A percentile compares a stretch with the other conserved stretches of the same genome.
phyloP scores from a whole-genome alignment of 2,113 vertebrate species.

The Etheostoma cragini region DNA sequence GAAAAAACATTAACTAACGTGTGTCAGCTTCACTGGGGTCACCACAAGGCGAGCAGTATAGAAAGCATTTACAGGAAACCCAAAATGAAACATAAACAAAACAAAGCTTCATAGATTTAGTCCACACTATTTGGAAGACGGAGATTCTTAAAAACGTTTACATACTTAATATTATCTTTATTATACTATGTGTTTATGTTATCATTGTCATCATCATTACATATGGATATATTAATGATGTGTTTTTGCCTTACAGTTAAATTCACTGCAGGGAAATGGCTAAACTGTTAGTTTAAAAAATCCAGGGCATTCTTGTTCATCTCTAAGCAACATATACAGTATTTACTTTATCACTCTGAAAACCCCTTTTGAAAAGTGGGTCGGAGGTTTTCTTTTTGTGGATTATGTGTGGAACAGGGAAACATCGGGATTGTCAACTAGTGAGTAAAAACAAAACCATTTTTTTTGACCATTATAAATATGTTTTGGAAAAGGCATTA shows the following conservation, averaged over 20 bases:
- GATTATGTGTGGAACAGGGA: slow-evolving; percentile 48
- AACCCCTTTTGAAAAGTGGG: slow-evolving; percentile 43
- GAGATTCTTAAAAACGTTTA: slow-evolving; percentile 80
- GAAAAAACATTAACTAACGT: slow-evolving; percentile 52
- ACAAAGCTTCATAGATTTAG: slow-evolving; percentile 70
- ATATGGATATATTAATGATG: slow-evolving; percentile 73
- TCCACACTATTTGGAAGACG: slow-evolving; percentile 84
- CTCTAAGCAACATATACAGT: slow-evolving; percentile 51
- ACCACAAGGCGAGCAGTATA: slow-evolving; percentile 71
- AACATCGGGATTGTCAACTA: slow-evolving; percentile 68
- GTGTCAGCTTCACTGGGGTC: slow-evolving; percentile 59
- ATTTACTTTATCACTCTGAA: slow-evolving; percentile 42
- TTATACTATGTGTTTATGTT: slow-evolving; percentile 73
- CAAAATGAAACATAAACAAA: slow-evolving; percentile 54
- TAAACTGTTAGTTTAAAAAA: slow-evolving; percentile 50
- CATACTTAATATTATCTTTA: slow-evolving; percentile 79
- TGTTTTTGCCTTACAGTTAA: slow-evolving; percentile 61
- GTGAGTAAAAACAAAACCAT: slow-evolving; percentile 32
- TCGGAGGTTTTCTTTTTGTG: slow-evolving; percentile 31
- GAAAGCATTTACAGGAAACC: slow-evolving; percentile 76
- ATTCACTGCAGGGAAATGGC: slow-evolving; percentile 57
- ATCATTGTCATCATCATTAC: slow-evolving; percentile 64
- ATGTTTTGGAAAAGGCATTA: slow-evolving; percentile 65
- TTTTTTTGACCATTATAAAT: slow-evolving; percentile 53
- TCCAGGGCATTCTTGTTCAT: slow-evolving; percentile 29